Evolutionary conservation across 2,113 vertebrate genomes (phyloP).

Genomic region (Phalacrocorax aristotelis): DNA sequence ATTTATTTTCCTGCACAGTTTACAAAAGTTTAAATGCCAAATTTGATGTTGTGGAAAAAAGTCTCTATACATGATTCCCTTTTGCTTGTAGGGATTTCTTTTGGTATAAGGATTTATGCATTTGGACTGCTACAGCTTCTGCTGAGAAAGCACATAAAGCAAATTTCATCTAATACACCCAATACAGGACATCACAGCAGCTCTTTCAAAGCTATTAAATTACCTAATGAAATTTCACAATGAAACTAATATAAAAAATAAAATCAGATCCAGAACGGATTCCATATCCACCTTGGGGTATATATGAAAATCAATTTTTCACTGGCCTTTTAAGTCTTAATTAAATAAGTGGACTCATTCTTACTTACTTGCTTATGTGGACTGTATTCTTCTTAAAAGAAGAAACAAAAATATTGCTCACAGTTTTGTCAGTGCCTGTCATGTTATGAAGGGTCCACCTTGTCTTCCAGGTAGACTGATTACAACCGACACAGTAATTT

Average conservation of each 20-base stretch:
- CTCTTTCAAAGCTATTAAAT: constrained; percentile 21
- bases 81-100: neutral
- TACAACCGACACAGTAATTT: neutral
- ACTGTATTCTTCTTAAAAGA: neutral
- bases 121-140: neutral
- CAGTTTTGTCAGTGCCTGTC: neutral
- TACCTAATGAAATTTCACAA: constrained; percentile 5
- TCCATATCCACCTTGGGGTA: neutral
- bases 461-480: neutral
- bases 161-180: neutral
- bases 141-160: neutral
- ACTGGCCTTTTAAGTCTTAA: neutral
- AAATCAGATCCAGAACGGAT: constrained; percentile 6
- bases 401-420: neutral
- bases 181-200: neutral
- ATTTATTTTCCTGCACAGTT: neutral
- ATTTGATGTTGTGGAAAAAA: neutral
- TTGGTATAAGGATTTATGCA: neutral
- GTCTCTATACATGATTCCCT: neutral
- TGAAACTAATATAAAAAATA: neutral
- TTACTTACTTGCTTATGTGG: neutral
- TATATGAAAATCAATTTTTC: constrained; percentile 10
- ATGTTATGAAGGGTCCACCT: neutral
- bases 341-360: neutral
- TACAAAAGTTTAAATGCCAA: neutral